Evolutionary conservation across 1,140 invertebrate species (phyloP), one percentile per base, ranked within the genome.

Genomic region (Drosophila persimilis): DNA sequence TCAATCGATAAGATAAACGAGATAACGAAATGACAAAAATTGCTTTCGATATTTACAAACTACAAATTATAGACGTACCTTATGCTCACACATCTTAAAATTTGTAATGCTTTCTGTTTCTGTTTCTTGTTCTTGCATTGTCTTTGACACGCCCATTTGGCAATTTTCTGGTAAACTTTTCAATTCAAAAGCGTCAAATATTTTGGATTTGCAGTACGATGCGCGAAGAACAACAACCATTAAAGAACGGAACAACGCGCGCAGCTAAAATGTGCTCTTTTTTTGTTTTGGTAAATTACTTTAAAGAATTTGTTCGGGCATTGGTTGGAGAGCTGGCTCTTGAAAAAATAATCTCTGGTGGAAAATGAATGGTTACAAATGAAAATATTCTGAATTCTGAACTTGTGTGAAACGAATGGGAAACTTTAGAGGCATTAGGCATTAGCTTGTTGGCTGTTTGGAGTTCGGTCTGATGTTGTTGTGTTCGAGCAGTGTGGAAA

Each of bases 21-120:
- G 35, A 77, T 65, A 76, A 77, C 73, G 46, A 55, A 70, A 71
- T 77, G 58, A 58, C 56, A 77, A 62, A 46, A 63, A 45, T 74
- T 46, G 43, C 45, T 71, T 75, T 71, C 51, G 45, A 52, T 71
- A 64, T 59, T 77, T 64, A 77, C 57, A 74, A 73, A 76, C 64
- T 77, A 77, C 65, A 55, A 76, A 64, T 71, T 78, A 64, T 55
- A 72, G 72, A 85, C 90, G 80, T 91, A 91, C 90, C 90, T 91
- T 91, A 91, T 91, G 90, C 90, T 91, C 90, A 91, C 90, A 71
- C 81, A 84, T 88, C 84, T 73, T 75, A 85, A 75, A 63, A 85
- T 88, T 88, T 85, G 77, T 77, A 85, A 84, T 76, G 79, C 75
- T 85, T 85, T 86, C 84, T 89, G 83, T 85, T 85, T 86, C 84